Evolutionary conservation across 2,113 vertebrate species (phyloP).

Genomic region (Cathartes aura): DNA sequence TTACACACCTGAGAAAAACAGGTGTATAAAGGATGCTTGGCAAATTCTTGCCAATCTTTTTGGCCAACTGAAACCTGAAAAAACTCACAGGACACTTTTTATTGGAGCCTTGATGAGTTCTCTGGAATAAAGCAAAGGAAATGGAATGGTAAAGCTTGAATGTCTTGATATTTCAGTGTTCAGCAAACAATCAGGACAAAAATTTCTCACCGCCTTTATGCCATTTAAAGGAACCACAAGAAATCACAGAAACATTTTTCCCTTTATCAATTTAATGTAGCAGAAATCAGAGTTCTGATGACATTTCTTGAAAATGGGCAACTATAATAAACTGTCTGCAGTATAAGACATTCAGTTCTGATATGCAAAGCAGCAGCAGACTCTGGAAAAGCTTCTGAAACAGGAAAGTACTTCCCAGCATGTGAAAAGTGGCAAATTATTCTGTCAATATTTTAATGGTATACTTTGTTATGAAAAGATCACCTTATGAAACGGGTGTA

Average conservation of each 20-base stretch:
- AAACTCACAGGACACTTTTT: neutral
- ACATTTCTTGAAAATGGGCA: constrained; percentile 46
- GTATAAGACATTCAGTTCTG: constrained; percentile 42
- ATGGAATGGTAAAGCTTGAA: neutral
- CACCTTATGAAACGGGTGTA: constrained; percentile 8
- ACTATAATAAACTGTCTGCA: constrained; percentile 19
- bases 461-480: constrained; percentile 28
- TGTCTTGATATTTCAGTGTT: neutral
- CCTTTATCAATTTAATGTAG: constrained; percentile 22
- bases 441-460: constrained; percentile 54
- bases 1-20: neutral
- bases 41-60: neutral
- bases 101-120: neutral
- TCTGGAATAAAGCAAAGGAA: neutral
- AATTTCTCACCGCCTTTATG: neutral
- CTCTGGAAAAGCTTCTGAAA: constrained; percentile 21
- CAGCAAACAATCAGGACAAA: constrained; percentile 13
- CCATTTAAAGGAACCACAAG: neutral
- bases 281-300: constrained; percentile 36
- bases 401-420: constrained; percentile 5
- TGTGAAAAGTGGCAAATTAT: constrained; percentile 50
- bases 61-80: neutral
- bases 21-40: neutral
- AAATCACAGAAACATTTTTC: constrained; percentile 21
- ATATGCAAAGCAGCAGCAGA: constrained; percentile 56